Base-by-base conservation (phyloP, 1,140 invertebrate species). In the Cheumatopsyche charites region DNA sequence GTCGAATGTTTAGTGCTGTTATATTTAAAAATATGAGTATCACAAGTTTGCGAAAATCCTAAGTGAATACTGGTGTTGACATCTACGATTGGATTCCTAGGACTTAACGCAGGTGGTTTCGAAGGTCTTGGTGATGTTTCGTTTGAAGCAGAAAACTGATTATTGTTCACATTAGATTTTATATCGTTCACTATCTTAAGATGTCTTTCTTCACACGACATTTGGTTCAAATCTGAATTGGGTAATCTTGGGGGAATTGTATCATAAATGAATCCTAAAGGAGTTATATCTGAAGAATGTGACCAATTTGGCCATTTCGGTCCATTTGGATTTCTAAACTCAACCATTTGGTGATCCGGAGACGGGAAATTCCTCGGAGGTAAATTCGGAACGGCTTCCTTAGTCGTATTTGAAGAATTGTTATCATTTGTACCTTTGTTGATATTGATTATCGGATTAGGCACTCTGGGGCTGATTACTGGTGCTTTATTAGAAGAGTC, bases 51-150 rank as follows among this genome's bases (percentile, higher is more conserved):
- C 12, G 9, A 13, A 58, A 62, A 70, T 43, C 62, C 67, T 42
- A 75, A 73, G 74, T 77, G 77, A 6, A 78, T 78, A 0, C 67
- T 67, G 62, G 70, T 69, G 63, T 80, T 81, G 0, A 80, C 77
- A 77, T 82, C 82, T 0, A 81, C 81, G n/a, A 82, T 82, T 12
- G 81, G 79, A 12, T 77, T 73, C 5, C 82, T 78, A 19, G 82
- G 82, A 0, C 80, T 82, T 49, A 82, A 72, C 65, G 78, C 79
- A 19, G 73, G 66, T 2, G 78, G 77, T 1, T 79, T 77, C 19
- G 61, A 42, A 0, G 78, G 76, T 1, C 78, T 74, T 12, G 76
- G 68, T 17, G 73, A 75, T 13, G 73, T 36, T 25, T 72, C 58
- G 17, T 1, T 43, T 19, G n/a, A n/a, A 1, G 4, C 15, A 5